A percentile compares a stretch with the other conserved stretches of the same genome.
Conservation (phyloP, 2,797 vertebrate genomes). For the Naso thynnoides region DNA sequence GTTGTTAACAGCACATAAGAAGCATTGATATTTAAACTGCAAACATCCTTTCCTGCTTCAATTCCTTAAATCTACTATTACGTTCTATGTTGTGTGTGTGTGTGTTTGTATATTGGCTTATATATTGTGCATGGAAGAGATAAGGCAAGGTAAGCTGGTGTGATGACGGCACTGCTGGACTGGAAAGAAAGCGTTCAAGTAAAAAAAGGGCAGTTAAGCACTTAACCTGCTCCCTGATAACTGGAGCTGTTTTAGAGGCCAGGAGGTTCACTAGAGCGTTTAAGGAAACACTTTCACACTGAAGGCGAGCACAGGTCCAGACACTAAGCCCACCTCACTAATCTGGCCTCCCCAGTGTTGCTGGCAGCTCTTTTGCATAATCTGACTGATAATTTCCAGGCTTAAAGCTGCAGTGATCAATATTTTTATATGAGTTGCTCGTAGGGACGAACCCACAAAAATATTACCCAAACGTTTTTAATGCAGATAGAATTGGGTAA, state of each 20-base stretch:
- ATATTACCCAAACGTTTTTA: not conserved
- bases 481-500: not conserved
- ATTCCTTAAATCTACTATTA: conserved; percentile 15
- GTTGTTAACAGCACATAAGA: conserved; percentile 16
- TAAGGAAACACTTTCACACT: conserved; percentile 21
- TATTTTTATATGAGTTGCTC: not conserved
- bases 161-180: conserved; percentile 34
- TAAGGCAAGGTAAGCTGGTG: conserved; percentile 40
- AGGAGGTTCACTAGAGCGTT: conserved; percentile 14
- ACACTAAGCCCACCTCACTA: conserved; percentile 4
- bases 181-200: conserved; percentile 39
- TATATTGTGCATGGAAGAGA: conserved; percentile 27
- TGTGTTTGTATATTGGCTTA: conserved; percentile 15
- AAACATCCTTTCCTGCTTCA: conserved; percentile 8
- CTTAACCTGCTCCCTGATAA: conserved; percentile 49
- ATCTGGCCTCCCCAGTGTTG: not conserved
- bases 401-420: conserved; percentile 14
- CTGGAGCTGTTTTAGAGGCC: conserved; percentile 30
- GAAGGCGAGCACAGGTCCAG: conserved; percentile 20
- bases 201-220: conserved; percentile 43
- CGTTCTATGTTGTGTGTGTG: not conserved
- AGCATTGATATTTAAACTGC: conserved; percentile 24
- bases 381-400: not conserved
- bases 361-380: conserved; percentile 1
- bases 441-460: not conserved